Evolutionary conservation across 2,797 vertebrate species (phyloP), one percentile per base, ranked within the genome.

Genomic region (Meriones psammophilus): DNA sequence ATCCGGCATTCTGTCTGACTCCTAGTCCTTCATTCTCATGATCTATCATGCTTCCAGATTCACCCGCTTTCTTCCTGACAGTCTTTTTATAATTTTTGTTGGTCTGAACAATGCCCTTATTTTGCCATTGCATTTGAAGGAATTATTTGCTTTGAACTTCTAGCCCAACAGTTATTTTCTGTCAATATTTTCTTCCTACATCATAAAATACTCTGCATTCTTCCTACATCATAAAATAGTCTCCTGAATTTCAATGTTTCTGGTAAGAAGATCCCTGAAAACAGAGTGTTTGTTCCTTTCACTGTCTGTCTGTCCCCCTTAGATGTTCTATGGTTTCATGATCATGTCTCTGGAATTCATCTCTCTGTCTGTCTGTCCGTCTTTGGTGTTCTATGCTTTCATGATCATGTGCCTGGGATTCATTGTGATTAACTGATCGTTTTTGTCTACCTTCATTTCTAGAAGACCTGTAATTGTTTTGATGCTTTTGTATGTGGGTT

Each of bases 121-220:
- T 94, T 87, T 78, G 56, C n/a, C 39, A 26, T n/a, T 83, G 42
- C 3, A 60, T 92, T 87, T 78, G 87, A 83, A 60, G 36, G 33
- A 36, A 28, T 56, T 46, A 33, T 74, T 91, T 62, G 64, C 66
- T 88, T 6, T 36, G 58, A 79, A 56, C 36, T 93, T 91, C 42
- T 58, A 83, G 42, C 42, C 12, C 69, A 64, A 73, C n/a, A 73
- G 4, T 66, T 85, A 50, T 50, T 88, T 94, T 92, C 39, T 94
- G 20, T 74, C 30, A 78, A 10, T 78, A 58, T 74, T 42, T 84
- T 93, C 66, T 77, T 80, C 69, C 20, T 86, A 28, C 22, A 60
- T 87, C 33, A 36, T 83, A 73, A 93, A 85, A 46, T 71, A 8
- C 10, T 80, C 18, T 73, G 1, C 68, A 50, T 84, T 93, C 66